phyloP scores from a whole-genome alignment of 2,888 invertebrate genomes.

The Polyommatus icarus region DNA sequence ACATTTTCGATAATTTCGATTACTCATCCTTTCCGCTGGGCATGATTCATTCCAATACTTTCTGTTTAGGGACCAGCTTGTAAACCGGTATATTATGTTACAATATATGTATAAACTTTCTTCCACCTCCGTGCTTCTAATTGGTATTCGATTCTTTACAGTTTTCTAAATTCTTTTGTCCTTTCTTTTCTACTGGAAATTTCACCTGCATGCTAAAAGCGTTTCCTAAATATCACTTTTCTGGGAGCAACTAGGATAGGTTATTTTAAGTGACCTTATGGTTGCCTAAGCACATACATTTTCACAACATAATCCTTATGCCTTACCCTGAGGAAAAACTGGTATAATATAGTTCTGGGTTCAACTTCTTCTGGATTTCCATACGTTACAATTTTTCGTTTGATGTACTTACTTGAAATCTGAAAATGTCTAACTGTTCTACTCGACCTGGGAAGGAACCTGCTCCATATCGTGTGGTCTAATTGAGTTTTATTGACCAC shows the following conservation, averaged over 20 bases:
- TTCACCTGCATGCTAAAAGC: not conserved
- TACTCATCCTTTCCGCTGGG: conserved; percentile 8
- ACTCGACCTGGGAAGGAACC: no score
- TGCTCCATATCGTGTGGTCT: no score
- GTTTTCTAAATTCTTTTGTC: conserved; percentile 17
- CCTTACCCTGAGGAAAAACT: no score
- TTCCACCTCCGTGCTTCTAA: not conserved
- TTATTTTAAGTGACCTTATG: no score
- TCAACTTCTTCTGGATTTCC: no score
- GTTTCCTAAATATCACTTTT: not conserved
- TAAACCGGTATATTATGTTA: not conserved
- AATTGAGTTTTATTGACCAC: not conserved
- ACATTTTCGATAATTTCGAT: conserved; percentile 7
- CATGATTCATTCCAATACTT: conserved; percentile 5
- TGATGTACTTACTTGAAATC: no score
- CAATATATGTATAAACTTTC: conserved; percentile 20
- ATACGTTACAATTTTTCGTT: no score
- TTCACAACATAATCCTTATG: no score
- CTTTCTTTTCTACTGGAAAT: not conserved
- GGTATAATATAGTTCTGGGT: no score
- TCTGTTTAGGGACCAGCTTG: conserved; percentile 4
- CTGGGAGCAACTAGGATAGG: no score
- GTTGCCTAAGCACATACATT: no score
- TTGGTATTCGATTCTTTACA: not conserved
- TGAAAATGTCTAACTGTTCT: no score